Evolutionary conservation across 2,888 invertebrate species (phyloP), one percentile per base, ranked within the genome.

Genomic region (Drosophila recens): DNA sequence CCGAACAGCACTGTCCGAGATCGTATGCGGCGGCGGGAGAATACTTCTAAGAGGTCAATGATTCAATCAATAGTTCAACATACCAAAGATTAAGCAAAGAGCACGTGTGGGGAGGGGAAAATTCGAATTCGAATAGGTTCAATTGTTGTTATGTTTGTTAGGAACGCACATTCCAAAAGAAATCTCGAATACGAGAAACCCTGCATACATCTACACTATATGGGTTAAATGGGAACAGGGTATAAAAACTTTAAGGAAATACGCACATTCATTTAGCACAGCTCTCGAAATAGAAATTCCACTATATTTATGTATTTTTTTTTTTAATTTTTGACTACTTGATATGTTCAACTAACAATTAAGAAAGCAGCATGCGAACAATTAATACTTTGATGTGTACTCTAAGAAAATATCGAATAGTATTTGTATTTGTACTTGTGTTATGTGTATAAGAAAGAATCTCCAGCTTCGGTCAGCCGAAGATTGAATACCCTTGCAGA

Each of bases 1-100:
- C 93, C 2, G 89, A 91, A 59, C 78, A 82, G 46, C 90, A 91
- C 74, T 93, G 93, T 51, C 93, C 93, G 8, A 89, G 83, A 45
- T 90, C 91, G 0, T 92, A 90, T 80, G 88, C 87, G 38, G 90
- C 91, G 10, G 79, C 90, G 11, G 92, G 91, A 8, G 89, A 90
- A 61, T 91, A 82, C 62, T 92, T 92, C 68, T 92, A 87, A 56
- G 1, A 9, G 33, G 4, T 58, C 34, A n/a, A 6, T 54, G 36
- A 8, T 33, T 8, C 45, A 45, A 36, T 57, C 6, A 30, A 13
- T 5, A 15, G 23, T 45, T 54, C 43, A 65, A 54, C 27, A 79
- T 58, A 76, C 79, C 76, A 76, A 79, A 76, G 79, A 78, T 43
- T 42, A 33, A 49, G 27, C 43, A 38, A 46, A 13, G n/a, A 30